Conservation (phyloP, 2,888 invertebrate species). For the Drosophila acutilabella region DNA sequence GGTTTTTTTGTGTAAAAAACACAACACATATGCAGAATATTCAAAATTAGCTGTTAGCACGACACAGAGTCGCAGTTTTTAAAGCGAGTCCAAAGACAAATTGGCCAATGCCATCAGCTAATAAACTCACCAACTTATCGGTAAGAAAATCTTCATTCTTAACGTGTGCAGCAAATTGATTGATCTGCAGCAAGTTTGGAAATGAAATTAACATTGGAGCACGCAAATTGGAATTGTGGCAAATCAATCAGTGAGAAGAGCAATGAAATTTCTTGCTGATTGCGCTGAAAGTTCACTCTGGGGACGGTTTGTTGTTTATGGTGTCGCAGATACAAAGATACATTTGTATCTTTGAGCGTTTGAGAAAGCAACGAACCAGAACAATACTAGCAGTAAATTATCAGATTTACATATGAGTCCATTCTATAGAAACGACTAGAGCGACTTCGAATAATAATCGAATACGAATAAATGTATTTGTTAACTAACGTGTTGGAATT, state of each 20-base stretch:
- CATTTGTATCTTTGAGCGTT: constrained; percentile 11
- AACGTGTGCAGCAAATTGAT: constrained; percentile 67
- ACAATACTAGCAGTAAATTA: constrained; percentile 54
- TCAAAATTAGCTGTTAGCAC: constrained; percentile 74
- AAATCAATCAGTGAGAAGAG: constrained; percentile 67
- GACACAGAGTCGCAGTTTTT: constrained; percentile 39
- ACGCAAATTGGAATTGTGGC: constrained; percentile 48
- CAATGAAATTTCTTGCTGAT: constrained; percentile 37
- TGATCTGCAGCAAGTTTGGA: constrained; percentile 55
- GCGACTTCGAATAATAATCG: constrained; percentile 23
- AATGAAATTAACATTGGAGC: constrained; percentile 45
- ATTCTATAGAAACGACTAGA: constrained; percentile 8
- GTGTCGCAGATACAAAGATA: constrained; percentile 11
- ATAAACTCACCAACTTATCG: not conserved
- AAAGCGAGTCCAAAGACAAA: constrained; percentile 26
- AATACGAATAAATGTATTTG: constrained; percentile 32
- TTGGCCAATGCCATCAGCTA: constrained; percentile 20
- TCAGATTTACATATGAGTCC: constrained; percentile 62
- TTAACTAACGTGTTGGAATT: constrained; percentile 42
- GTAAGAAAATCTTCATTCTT: not conserved
- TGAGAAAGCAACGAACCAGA: constrained; percentile 35
- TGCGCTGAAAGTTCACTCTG: constrained; percentile 4
- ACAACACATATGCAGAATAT: constrained; percentile 72
- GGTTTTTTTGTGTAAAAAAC: constrained; percentile 19
- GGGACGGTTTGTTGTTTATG: constrained; percentile 5